These are phyloP conservation scores for Heliopora coerulea DNA, from an alignment of 92 coral and sea anemone genomes.

Conservation along the genomic window DNA sequence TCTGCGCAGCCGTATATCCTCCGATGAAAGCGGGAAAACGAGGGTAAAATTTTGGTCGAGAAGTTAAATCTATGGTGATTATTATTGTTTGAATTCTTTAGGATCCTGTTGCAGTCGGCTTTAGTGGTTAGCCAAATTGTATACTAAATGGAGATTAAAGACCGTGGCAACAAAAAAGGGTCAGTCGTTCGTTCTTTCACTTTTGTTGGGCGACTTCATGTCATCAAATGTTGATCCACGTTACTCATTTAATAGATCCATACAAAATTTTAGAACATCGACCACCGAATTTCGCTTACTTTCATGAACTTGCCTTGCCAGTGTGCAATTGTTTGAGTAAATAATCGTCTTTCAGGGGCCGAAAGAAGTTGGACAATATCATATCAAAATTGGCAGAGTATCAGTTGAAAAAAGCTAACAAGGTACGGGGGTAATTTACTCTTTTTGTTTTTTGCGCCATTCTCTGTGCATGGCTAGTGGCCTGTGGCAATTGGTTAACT, in stretches of 20 bases:
- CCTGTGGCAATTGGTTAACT: neutral
- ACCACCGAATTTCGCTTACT: neutral
- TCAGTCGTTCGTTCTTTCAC: slow-evolving; percentile 14
- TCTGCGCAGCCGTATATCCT: slow-evolving; percentile 20
- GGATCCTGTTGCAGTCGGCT: neutral
- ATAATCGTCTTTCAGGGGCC: slow-evolving; percentile 8
- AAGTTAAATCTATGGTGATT: neutral
- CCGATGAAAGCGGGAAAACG: slow-evolving; percentile 29
- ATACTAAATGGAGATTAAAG: slow-evolving; percentile 24
- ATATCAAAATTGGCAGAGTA: slow-evolving; percentile 61
- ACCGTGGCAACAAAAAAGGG: slow-evolving; percentile 18
- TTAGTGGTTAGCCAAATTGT: neutral
- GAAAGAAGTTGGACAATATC: slow-evolving; percentile 77
- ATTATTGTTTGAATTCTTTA: neutral
- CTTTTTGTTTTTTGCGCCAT: neutral
- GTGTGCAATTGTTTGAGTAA: neutral
- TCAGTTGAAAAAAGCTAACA: neutral
- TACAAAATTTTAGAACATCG: neutral
- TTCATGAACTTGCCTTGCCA: neutral
- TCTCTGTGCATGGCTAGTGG: neutral
- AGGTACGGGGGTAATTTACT: neutral
- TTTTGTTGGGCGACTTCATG: neutral
- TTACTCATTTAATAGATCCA: neutral
- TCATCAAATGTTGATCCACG: neutral
- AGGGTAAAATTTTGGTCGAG: neutral